A percentile compares a stretch with the other conserved stretches of the same genome.
Conservation (phyloP, 1,140 invertebrate species). For the Trialeurodes vaporariorum region DNA sequence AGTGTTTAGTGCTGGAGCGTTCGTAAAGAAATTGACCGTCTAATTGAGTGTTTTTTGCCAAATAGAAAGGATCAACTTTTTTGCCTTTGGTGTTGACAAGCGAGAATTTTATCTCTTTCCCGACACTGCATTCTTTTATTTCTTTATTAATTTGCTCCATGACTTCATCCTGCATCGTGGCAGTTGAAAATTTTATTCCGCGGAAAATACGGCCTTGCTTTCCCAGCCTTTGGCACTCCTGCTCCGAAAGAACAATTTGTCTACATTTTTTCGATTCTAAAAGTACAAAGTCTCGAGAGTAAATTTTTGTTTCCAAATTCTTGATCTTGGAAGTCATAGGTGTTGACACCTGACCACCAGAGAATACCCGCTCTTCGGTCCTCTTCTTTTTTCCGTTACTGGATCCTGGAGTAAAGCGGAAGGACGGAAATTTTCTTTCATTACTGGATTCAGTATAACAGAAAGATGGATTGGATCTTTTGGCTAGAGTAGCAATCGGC, state of each 20-base stretch:
- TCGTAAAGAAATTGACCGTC: neutral
- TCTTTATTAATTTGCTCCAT: neutral
- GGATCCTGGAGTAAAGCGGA: no score
- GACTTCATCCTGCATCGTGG: neutral
- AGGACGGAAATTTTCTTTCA: no score
- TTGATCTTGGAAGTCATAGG: neutral
- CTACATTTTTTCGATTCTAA: neutral
- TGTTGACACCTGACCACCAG: neutral
- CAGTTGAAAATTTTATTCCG: neutral
- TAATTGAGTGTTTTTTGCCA: neutral
- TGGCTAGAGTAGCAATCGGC: no score
- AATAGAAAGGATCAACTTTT: neutral
- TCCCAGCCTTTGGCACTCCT: neutral
- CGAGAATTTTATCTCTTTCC: neutral
- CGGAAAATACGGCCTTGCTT: neutral
- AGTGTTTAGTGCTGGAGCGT: neutral
- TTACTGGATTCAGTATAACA: no score
- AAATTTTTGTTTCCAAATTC: neutral
- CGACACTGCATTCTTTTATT: neutral
- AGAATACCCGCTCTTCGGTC: neutral
- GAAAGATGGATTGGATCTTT: no score
- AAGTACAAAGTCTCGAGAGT: neutral
- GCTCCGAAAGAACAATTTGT: neutral
- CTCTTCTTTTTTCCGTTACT: neutral
- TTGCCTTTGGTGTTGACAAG: neutral